Evolutionary conservation across 2,113 vertebrate genomes (phyloP), one percentile per base, ranked within the genome.

Genomic region (Urocitellus parryii): DNA sequence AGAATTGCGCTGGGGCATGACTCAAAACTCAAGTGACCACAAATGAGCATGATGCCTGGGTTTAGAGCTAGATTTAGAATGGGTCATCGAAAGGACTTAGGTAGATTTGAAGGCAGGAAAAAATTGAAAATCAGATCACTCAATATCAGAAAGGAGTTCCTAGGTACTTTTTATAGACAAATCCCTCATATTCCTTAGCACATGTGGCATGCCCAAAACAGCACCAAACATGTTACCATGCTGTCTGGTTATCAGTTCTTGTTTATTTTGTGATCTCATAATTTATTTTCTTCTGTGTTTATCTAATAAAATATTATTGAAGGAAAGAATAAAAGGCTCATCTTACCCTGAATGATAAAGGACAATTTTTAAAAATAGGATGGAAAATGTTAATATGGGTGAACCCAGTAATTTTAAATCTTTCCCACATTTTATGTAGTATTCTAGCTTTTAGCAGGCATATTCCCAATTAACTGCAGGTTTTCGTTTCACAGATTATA

Each of bases 401-500:
- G 45, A 85, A 85, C 81, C 18, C 7, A 51, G 14, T 51, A 67
- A 93, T 91, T 94, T 96, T 14, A 70, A 77, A 79, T 88, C 17
- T 72, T 91, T 88, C 78, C 34, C 17, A 73, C 78, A 81, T 90
- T 85, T 94, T 24, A 39, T 68, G 4, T 65, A 56, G 39, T 48
- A 51, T 12, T 42, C 37, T 74, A 81, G 42, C 61, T 63, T 85
- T 88, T 93, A 96, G 74, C 68, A 91, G 39, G 16, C 79, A 82
- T 12, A 79, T 48, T 89, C 48, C 89, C 86, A 89, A 91, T 93
- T 91, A 92, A 80, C 80, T 65, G 72, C 6, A 32, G 32, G 65
- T 83, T 95, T 88, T 88, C 68, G 88, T 88, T 90, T 63, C 78
- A 89, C 58, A 20, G 73, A 90, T 85, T 88, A 73, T 29, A 89